These are phyloP conservation scores for Zeus faber DNA, from an alignment of 2,113 vertebrate species.

Conservation along the genomic window DNA sequence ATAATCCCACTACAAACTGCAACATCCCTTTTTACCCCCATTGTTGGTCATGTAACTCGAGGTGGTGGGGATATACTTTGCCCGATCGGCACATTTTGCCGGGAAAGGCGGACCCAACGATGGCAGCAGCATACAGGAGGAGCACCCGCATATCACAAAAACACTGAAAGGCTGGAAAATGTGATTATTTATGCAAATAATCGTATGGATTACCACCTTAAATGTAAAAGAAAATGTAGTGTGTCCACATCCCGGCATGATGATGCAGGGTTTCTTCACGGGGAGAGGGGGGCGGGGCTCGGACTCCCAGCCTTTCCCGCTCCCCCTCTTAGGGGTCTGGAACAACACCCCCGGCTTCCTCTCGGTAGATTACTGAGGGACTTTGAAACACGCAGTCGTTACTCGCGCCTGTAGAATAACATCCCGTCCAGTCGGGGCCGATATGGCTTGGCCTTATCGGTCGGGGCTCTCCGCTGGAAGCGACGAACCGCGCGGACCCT, in stretches of 20 bases:
- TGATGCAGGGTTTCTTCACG: neutral
- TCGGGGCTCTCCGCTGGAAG: slow-evolving; percentile 56
- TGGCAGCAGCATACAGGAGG: too few species aligned
- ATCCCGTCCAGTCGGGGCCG: slow-evolving; percentile 54
- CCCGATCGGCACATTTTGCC: too few species aligned
- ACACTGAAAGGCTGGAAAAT: too few species aligned
- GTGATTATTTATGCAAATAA: too few species aligned
- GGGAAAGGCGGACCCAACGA: too few species aligned
- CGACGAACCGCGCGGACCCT: slow-evolving; percentile 63
- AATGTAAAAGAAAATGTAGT: neutral
- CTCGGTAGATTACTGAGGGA: slow-evolving; percentile 53
- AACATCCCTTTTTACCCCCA: too few species aligned
- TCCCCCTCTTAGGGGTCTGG: slow-evolving; percentile 61
- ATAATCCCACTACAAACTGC: too few species aligned
- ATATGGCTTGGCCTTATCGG: slow-evolving; percentile 40
- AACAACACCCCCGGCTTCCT: slow-evolving; percentile 63
- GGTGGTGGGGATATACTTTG: too few species aligned
- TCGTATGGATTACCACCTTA: too few species aligned
- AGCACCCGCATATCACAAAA: too few species aligned
- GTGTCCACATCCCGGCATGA: neutral
- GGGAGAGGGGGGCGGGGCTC: slow-evolving; percentile 25
- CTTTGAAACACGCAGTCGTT: slow-evolving; percentile 46
- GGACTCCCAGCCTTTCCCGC: slow-evolving; percentile 58
- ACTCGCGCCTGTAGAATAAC: slow-evolving; percentile 63
- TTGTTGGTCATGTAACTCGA: too few species aligned